These are phyloP conservation scores for Nothobranchius furzeri DNA, from an alignment of 2,113 vertebrate species.

Conservation along the genomic window DNA sequence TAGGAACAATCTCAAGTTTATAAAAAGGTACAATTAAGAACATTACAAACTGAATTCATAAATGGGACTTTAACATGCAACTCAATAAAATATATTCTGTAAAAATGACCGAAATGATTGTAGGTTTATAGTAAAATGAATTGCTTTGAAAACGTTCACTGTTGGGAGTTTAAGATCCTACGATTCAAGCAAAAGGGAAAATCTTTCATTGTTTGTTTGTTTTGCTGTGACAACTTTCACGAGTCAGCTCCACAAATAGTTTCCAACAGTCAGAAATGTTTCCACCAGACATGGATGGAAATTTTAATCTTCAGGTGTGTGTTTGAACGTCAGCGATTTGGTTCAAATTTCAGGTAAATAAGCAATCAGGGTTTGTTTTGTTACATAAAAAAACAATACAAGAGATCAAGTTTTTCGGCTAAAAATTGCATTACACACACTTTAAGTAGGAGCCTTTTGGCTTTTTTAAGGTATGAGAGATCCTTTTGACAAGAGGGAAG, in stretches of 20 bases:
- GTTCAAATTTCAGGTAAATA: neutral
- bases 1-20: conserved; percentile 18
- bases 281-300: neutral
- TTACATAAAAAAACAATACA: conserved; percentile 8
- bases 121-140: conserved; percentile 6
- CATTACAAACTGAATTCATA: conserved; percentile 13
- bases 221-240: conserved; percentile 1
- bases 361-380: too few relatives aligned
- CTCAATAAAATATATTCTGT: conserved; percentile 30
- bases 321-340: neutral
- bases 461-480: conserved; percentile 47
- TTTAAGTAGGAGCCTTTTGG: conserved; percentile 31
- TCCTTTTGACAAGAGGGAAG: conserved; percentile 46
- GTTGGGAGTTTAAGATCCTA: conserved; percentile 48
- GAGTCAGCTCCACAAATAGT: neutral
- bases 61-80: conserved; percentile 43
- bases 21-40: conserved; percentile 34
- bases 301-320: conserved; percentile 4
- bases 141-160: conserved; percentile 28
- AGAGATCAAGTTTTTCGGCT: conserved; percentile 6
- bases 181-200: conserved; percentile 42
- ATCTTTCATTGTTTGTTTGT: neutral
- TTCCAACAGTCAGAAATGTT: neutral
- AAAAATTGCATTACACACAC: conserved; percentile 22
- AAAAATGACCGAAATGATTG: neutral